Conservation (phyloP, 2,888 invertebrate genomes). For the Candidula unifasciata region DNA sequence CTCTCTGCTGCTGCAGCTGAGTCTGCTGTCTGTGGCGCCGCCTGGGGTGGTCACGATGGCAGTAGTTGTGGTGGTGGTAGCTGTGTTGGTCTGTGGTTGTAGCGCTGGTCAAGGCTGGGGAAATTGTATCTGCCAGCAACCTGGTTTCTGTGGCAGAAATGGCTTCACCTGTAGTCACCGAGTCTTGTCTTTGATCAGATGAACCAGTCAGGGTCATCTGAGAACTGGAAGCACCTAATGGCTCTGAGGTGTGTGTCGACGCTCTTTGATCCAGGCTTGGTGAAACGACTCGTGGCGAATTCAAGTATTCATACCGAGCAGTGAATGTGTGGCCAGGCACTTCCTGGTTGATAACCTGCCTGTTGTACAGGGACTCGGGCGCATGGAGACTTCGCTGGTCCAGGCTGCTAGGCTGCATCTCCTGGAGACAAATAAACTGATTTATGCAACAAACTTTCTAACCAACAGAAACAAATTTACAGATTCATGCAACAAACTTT, state of each 20-base stretch:
- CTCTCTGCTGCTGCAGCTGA: constrained; percentile 1
- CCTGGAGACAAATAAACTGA: no score
- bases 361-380: constrained; percentile 3
- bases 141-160: neutral
- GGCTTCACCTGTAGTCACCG: neutral
- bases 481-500: no score
- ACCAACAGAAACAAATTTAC: no score
- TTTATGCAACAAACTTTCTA: no score
- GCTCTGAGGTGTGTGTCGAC: constrained; percentile 9
- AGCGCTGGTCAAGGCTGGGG: neutral
- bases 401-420: constrained; percentile 8
- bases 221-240: neutral
- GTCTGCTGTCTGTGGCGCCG: constrained; percentile 37
- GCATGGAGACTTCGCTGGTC: neutral
- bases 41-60: constrained; percentile 47
- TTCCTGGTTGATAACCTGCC: constrained; percentile 15
- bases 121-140: neutral
- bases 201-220: neutral
- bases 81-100: neutral
- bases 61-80: constrained; percentile 41
- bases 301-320: constrained; percentile 22
- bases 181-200: neutral
- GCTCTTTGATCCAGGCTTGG: constrained; percentile 33
- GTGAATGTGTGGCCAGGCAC: no score
- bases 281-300: constrained; percentile 33